These are phyloP conservation scores for Tragopan temminckii DNA, from an alignment of 2,797 vertebrate species.

Conservation along the genomic window DNA sequence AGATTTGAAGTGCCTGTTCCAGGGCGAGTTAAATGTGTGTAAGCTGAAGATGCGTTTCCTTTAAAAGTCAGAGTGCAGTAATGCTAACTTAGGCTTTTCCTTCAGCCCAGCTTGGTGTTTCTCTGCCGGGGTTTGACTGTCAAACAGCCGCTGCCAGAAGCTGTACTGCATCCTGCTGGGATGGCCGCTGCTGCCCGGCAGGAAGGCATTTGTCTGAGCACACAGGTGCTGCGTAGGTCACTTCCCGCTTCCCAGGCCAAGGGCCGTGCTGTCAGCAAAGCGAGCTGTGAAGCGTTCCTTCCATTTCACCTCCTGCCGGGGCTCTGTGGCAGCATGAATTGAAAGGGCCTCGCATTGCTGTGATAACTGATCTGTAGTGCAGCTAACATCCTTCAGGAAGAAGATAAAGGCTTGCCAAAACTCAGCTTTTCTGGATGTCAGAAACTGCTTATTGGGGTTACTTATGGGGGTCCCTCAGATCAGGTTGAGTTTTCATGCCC, in stretches of 20 bases:
- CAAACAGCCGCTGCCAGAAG: not conserved
- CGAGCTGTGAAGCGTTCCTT: slow-evolving; percentile 54
- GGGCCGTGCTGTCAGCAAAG: slow-evolving; percentile 25
- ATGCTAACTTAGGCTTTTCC: fast-evolving
- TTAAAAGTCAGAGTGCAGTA: not conserved
- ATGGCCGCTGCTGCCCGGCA: not conserved
- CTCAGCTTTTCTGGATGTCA: not conserved
- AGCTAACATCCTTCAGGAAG: not conserved
- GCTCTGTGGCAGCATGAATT: not conserved
- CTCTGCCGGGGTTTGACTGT: not conserved
- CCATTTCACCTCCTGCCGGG: slow-evolving; percentile 57
- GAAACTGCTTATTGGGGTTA: not conserved
- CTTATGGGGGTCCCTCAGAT: not conserved
- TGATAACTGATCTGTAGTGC: slow-evolving; percentile 15
- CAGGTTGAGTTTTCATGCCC: not conserved
- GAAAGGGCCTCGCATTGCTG: not conserved
- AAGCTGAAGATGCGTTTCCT: not conserved
- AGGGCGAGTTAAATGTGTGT: not conserved
- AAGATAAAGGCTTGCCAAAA: slow-evolving; percentile 54
- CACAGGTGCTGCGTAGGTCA: slow-evolving; percentile 74
- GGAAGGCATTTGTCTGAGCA: slow-evolving; percentile 49
- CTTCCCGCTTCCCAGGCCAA: slow-evolving; percentile 65
- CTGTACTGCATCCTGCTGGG: slow-evolving; percentile 13
- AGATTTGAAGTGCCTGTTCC: not conserved
- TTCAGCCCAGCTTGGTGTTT: not conserved